These are phyloP conservation scores for Calosoma granatense DNA, from an alignment of 1,140 invertebrate species.

Conservation along the genomic window DNA sequence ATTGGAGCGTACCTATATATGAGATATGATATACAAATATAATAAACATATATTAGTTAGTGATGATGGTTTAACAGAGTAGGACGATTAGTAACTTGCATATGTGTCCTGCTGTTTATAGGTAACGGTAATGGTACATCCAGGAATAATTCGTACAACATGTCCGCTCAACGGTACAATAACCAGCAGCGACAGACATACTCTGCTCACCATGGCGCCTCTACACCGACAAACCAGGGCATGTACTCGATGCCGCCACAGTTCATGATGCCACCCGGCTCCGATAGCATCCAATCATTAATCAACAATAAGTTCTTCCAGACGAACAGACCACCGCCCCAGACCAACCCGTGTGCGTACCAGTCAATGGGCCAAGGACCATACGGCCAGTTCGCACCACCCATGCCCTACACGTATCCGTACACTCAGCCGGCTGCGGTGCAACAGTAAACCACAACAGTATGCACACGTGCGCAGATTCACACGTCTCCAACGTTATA, in stretches of 20 bases:
- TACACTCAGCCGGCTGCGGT: slow-evolving; percentile 38
- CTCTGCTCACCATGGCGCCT: slow-evolving; percentile 29
- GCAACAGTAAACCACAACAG: slow-evolving; percentile 32
- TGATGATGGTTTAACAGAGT: too few species aligned
- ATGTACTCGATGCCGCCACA: slow-evolving; percentile 43
- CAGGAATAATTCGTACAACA: slow-evolving; percentile 23
- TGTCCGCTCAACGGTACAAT: slow-evolving; percentile 24
- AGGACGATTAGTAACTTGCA: too few species aligned
- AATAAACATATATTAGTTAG: too few species aligned
- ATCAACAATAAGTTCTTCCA: slow-evolving; percentile 55
- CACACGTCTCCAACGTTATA: neutral
- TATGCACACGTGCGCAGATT: too few species aligned
- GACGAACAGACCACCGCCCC: slow-evolving; percentile 40
- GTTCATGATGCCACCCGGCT: slow-evolving; percentile 38
- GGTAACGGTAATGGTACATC: slow-evolving; percentile 25
- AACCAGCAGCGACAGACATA: slow-evolving; percentile 31
- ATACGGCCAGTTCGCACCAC: slow-evolving; percentile 36
- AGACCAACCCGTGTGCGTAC: slow-evolving; percentile 45
- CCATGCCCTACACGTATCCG: slow-evolving; percentile 33
- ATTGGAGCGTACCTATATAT: too few species aligned
- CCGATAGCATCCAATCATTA: slow-evolving; percentile 43
- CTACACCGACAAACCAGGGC: slow-evolving; percentile 27
- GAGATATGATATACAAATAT: too few species aligned
- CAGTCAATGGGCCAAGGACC: slow-evolving; percentile 44
- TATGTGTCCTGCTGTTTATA: too few species aligned